phyloP scores from a whole-genome alignment of 2,113 vertebrate species.

The Microtus richardsoni region DNA sequence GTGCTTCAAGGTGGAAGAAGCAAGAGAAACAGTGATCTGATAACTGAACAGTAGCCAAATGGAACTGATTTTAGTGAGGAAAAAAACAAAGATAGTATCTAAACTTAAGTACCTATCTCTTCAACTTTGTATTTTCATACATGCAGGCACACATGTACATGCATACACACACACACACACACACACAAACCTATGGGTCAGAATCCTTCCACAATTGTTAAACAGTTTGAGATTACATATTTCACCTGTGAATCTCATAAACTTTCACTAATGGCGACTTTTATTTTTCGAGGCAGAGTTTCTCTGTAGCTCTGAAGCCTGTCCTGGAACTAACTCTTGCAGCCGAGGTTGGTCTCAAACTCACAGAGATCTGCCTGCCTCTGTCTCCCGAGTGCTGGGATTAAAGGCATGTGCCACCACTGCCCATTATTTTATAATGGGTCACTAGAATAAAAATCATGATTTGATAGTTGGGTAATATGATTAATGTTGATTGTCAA shows the following conservation, averaged over 20 bases:
- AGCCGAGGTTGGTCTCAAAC: too few relatives aligned
- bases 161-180: not conserved
- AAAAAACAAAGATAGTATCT: not conserved
- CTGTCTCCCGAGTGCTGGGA: too few relatives aligned
- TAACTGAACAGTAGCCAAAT: not conserved
- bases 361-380: too few relatives aligned
- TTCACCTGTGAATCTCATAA: not conserved
- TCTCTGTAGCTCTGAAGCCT: too few relatives aligned
- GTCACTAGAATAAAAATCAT: not conserved
- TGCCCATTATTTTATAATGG: not conserved
- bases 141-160: not conserved
- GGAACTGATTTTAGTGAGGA: not conserved
- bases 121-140: not conserved
- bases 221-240: constrained; percentile 9
- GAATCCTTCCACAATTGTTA: constrained; percentile 27
- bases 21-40: not conserved
- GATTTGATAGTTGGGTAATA: not conserved
- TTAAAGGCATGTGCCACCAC: too few relatives aligned
- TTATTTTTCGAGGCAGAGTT: too few relatives aligned
- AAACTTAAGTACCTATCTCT: constrained; percentile 19
- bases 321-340: too few relatives aligned
- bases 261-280: not conserved
- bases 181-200: not conserved
- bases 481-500: not conserved
- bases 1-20: not conserved